A percentile compares a stretch with the other conserved stretches of the same genome.
Evolutionary conservation across 2,113 vertebrate species (phyloP).

Genomic region (Chiloscyllium plagiosum): DNA sequence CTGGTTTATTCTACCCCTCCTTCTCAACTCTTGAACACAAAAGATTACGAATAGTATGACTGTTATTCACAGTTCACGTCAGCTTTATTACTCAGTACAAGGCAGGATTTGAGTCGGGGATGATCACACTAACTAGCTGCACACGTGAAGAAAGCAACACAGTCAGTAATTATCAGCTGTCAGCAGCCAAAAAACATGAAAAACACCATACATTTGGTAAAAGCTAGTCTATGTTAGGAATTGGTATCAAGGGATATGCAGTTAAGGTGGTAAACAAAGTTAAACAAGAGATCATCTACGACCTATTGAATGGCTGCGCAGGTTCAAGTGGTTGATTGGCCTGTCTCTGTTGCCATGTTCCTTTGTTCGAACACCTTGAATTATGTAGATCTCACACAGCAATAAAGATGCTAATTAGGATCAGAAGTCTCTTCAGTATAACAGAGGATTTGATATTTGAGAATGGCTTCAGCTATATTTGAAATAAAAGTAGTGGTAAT

Average conservation of each 20-base stretch:
- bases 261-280: not conserved
- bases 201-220: not conserved
- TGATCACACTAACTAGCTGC: not conserved
- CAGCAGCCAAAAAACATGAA: not conserved
- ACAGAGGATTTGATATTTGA: not conserved
- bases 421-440: not conserved
- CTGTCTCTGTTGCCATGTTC: not conserved
- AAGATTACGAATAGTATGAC: not conserved
- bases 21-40: not conserved
- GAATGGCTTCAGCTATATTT: not conserved
- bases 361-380: not conserved
- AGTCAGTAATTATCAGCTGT: not conserved
- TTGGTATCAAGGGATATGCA: too few relatives aligned
- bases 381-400: not conserved
- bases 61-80: not conserved
- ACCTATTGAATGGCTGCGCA: not conserved
- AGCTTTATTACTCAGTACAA: not conserved
- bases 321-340: not conserved
- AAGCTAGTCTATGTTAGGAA: not conserved
- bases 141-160: not conserved
- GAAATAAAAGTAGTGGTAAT: slow-evolving; percentile 4
- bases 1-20: not conserved
- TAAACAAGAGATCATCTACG: not conserved
- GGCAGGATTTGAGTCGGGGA: not conserved
- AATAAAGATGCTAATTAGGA: not conserved